phyloP scores from a whole-genome alignment of 2,797 vertebrate species.

The Lophius americanus region DNA sequence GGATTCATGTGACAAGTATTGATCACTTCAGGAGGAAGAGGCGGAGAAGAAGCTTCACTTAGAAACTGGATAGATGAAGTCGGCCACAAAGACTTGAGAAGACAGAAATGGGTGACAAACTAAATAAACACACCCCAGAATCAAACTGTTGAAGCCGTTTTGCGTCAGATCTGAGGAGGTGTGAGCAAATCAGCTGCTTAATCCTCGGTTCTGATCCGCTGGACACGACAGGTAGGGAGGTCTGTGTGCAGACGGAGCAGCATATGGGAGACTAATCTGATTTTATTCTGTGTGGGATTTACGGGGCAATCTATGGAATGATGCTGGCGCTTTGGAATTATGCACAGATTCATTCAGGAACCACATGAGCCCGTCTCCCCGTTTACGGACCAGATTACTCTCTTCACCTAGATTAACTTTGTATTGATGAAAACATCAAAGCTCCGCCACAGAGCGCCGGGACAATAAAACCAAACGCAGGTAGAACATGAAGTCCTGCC shows the following conservation, averaged over 20 bases:
- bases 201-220: constrained; percentile 32
- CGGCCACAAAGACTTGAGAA: constrained; percentile 17
- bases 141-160: constrained; percentile 14
- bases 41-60: constrained; percentile 48
- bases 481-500: constrained; percentile 33
- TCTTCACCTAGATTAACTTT: constrained; percentile 72
- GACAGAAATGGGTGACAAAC: constrained; percentile 42
- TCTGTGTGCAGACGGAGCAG: constrained; percentile 41
- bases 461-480: constrained; percentile 35
- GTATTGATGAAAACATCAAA: constrained; percentile 65
- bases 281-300: constrained; percentile 51
- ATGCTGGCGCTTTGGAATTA: constrained; percentile 23
- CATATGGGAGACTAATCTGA: constrained; percentile 63
- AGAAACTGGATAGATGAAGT: constrained; percentile 60
- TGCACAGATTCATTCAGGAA: constrained; percentile 8
- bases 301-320: constrained; percentile 42
- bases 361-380: constrained; percentile 19
- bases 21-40: constrained; percentile 74
- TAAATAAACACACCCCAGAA: constrained; percentile 22
- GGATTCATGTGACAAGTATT: constrained; percentile 75
- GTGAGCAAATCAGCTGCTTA: constrained; percentile 31
- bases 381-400: constrained; percentile 67
- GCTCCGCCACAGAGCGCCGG: constrained; percentile 2
- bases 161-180: constrained; percentile 45
- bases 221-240: constrained; percentile 28